phyloP scores from a whole-genome alignment of 1,140 invertebrate species.

The Leptopilina boulardi region DNA sequence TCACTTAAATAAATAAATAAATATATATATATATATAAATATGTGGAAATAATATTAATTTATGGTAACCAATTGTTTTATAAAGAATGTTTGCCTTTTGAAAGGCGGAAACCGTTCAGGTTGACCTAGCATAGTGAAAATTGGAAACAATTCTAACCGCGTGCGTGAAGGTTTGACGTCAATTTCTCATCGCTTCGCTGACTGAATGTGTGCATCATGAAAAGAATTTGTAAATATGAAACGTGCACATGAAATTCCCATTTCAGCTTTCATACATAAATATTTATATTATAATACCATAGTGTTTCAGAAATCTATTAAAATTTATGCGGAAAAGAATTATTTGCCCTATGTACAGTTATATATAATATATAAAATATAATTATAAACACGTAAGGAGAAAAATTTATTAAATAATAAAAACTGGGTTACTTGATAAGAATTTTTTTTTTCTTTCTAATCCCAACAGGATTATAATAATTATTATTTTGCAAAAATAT shows the following conservation, averaged over 20 bases:
- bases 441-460: too few relatives aligned
- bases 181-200: conserved; percentile 33
- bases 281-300: not conserved
- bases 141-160: conserved; percentile 22
- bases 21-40: too few relatives aligned
- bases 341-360: not conserved
- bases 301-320: not conserved
- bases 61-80: not conserved
- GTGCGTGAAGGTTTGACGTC: conserved; percentile 29
- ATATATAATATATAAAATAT: too few relatives aligned
- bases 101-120: conserved; percentile 22
- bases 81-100: conserved; percentile 13
- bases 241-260: not conserved
- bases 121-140: conserved; percentile 30
- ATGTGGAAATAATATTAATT: not conserved
- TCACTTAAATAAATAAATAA: too few relatives aligned
- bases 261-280: not conserved
- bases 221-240: conserved; percentile 21
- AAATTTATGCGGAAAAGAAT: not conserved
- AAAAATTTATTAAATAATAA: too few relatives aligned
- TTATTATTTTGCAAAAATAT: too few relatives aligned
- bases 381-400: too few relatives aligned
- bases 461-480: too few relatives aligned
- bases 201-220: conserved; percentile 22
- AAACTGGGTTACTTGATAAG: too few relatives aligned